Conservation (phyloP, 1,140 invertebrate species). For the Hyposmocoma kahamanoa region DNA sequence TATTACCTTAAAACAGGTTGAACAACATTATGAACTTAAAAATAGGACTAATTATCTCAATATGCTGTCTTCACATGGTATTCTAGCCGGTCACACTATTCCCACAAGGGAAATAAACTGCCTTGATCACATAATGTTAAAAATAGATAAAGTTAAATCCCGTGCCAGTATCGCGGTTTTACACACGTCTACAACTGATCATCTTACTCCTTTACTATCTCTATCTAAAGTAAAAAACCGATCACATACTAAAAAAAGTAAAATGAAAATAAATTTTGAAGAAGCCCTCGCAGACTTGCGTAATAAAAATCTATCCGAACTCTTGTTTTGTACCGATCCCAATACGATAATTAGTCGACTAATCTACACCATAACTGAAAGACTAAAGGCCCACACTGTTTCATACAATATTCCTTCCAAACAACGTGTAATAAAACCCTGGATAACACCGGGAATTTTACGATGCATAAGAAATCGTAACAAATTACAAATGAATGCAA, state of each 20-base stretch:
- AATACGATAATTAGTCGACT: not conserved
- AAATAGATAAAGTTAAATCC: not conserved
- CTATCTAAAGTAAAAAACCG: not conserved
- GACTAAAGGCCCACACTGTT: not conserved
- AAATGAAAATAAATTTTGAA: slow-evolving; percentile 4
- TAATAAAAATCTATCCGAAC: not conserved
- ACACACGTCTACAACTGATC: slow-evolving; percentile 9
- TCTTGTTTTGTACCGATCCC: not conserved
- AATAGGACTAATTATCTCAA: too few relatives aligned
- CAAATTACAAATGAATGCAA: slow-evolving; percentile 12
- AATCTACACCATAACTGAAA: not conserved
- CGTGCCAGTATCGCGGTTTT: not conserved
- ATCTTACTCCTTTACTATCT: not conserved
- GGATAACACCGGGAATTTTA: not conserved
- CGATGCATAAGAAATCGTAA: slow-evolving; percentile 8
- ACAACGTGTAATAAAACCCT: slow-evolving; percentile 12
- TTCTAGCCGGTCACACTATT: slow-evolving; percentile 3
- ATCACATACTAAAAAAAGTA: not conserved
- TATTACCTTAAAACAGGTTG: not conserved
- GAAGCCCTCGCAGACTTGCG: not conserved
- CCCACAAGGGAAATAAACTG: slow-evolving; percentile 5
- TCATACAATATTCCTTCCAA: not conserved
- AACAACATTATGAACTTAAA: not conserved
- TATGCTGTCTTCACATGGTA: not conserved
- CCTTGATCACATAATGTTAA: slow-evolving; percentile 8